Conservation (phyloP, 2,113 vertebrate genomes). For the Odobenus rosmarus region DNA sequence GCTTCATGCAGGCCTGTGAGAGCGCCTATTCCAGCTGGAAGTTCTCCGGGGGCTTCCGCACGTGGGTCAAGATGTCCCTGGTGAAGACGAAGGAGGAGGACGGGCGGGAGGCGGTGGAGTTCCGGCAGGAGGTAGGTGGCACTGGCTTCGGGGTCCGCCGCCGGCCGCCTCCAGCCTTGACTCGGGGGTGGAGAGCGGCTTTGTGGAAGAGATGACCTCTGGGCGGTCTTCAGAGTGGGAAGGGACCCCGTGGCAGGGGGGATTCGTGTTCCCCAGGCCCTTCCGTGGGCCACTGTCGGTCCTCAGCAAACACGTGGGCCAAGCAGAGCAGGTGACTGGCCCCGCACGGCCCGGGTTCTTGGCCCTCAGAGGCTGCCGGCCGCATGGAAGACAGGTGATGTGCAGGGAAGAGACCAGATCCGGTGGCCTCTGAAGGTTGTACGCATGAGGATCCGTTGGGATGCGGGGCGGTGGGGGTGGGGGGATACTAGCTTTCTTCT, state of each 20-base stretch:
- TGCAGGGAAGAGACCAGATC: background rate
- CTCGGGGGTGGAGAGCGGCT: background rate
- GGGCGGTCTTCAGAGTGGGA: background rate
- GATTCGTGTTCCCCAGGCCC: background rate
- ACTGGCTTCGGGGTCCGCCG: fast-evolving
- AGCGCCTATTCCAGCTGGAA: conserved; percentile 97
- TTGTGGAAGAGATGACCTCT: background rate
- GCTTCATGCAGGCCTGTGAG: conserved; percentile 96
- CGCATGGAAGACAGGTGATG: fast-evolving
- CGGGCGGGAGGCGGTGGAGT: conserved; percentile 90
- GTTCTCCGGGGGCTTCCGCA: conserved; percentile 97
- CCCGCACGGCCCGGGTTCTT: background rate
- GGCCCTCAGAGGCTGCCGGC: background rate
- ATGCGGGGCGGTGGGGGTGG: no score
- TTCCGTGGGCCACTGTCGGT: background rate
- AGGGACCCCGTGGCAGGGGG: fast-evolving
- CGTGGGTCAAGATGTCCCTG: conserved; percentile 99
- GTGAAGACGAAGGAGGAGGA: conserved; percentile 94
- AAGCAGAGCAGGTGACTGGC: fast-evolving
- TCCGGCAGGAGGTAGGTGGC: conserved; percentile 95
- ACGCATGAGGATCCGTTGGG: fast-evolving
- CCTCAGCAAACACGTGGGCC: fast-evolving
- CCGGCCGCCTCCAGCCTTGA: background rate
- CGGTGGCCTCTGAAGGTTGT: background rate
- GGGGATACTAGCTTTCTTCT: background rate